Percentiles rank a stretch among this genome's conserved stretches.
Conservation (phyloP, 2,113 vertebrate genomes). For the Embiotoca jacksoni region DNA sequence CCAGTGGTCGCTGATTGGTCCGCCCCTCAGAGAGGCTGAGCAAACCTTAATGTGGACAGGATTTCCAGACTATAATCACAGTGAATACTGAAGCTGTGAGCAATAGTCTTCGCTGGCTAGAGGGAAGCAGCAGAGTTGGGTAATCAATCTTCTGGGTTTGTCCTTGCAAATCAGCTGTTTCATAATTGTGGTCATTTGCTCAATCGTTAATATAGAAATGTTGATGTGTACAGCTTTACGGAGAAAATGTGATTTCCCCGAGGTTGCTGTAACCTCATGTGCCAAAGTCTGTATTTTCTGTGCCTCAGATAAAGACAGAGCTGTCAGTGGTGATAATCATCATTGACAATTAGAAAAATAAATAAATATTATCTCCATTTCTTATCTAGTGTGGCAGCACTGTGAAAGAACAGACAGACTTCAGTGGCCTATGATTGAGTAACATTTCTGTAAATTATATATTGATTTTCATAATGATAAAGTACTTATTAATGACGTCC, state of each 20-base stretch:
- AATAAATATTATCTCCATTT: slow-evolving; percentile 25
- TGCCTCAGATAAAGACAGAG: slow-evolving; percentile 33
- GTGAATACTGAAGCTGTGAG: no score
- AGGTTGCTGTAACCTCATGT: slow-evolving; percentile 14
- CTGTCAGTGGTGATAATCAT: slow-evolving; percentile 42
- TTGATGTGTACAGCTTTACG: slow-evolving; percentile 8
- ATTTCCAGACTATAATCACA: no score
- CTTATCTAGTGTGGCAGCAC: slow-evolving; percentile 23
- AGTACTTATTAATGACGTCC: slow-evolving; percentile 65
- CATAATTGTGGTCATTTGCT: slow-evolving; percentile 2
- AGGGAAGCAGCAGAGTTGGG: neutral
- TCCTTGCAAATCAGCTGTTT: slow-evolving; percentile 9
- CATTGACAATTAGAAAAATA: slow-evolving; percentile 31
- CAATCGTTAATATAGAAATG: slow-evolving; percentile 1
- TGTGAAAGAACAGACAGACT: slow-evolving; percentile 23
- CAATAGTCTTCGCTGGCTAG: no score
- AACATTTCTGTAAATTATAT: slow-evolving; percentile 67
- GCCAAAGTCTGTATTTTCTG: slow-evolving; percentile 8
- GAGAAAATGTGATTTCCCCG: slow-evolving; percentile 10
- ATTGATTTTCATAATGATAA: slow-evolving; percentile 72
- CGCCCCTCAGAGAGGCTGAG: no score
- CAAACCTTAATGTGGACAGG: no score
- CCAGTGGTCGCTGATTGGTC: no score
- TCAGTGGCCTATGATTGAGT: slow-evolving; percentile 44
- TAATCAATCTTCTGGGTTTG: neutral